Evolutionary conservation across 2,797 vertebrate species (phyloP), one percentile per base, ranked within the genome.

Genomic region (Coendou prehensilis): DNA sequence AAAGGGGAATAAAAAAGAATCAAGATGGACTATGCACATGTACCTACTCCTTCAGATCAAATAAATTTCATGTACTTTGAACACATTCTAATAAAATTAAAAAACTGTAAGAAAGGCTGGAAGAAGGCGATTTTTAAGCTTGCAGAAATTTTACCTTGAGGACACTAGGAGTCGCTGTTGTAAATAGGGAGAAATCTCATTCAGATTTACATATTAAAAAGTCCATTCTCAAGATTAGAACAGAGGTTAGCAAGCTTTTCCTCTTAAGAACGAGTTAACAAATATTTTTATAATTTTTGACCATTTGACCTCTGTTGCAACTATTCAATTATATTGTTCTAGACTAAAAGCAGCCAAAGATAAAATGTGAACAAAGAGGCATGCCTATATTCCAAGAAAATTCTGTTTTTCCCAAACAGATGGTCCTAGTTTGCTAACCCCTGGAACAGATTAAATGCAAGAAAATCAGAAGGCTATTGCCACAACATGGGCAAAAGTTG

Each of bases 121-220:
- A 37, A 50, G 30, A n/a, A 84, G 37, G 18, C 2, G 22, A 81
- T 78, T 64, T 9, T 56, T 75, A 71, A 45, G 28, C n/a, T 61
- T n/a, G n/a, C 10, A 84, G 50, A 52, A 54, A 50, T n/a, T 67
- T 89, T 57, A 41, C 69, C 6, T 22, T 59, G 22, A 57, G 4
- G 3, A 50, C 37, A 33, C 11, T 47, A 22, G 52, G 30, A 64
- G 41, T 54, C 45, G 11, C 3, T 81, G 28, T 67, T 80, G 71
- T 96, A 64, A 85, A 26, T 5, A 93, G 18, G 8, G 15, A 79
- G 4, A 52, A 1, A 6, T 79, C 41, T 87, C 56, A 50, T n/a
- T 81, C 57, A 78, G 54, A 33, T 93, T 92, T 85, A 20, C 18
- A 18, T 75, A 76, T 85, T 79, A 56, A 7, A 87, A 87, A 91